These are phyloP conservation scores for Festucalex cinctus DNA, from an alignment of 2,113 vertebrate genomes.

Conservation along the genomic window DNA sequence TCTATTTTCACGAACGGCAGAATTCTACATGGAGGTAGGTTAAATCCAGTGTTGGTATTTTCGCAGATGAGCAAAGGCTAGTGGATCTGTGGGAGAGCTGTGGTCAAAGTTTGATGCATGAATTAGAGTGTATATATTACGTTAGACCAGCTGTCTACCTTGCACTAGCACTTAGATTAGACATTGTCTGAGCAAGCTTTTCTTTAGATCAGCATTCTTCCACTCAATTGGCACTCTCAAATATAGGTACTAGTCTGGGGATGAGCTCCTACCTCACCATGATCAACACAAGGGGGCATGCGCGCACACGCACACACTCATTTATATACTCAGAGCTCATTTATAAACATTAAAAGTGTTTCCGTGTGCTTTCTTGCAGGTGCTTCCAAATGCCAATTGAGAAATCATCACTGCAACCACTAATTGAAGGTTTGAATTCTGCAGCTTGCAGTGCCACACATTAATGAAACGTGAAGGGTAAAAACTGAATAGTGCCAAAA, in stretches of 20 bases:
- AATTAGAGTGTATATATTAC: no score
- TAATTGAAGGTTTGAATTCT: constrained; percentile 62
- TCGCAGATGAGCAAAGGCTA: no score
- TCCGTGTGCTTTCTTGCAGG: constrained; percentile 58
- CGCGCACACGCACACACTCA: constrained; percentile 11
- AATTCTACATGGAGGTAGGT: background rate
- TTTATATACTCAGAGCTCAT: constrained; percentile 37
- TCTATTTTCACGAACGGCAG: no score
- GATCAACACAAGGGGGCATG: constrained; percentile 14
- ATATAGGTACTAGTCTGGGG: background rate
- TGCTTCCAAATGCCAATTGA: constrained; percentile 57
- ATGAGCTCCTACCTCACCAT: constrained; percentile 23
- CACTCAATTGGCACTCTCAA: no score
- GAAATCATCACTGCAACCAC: constrained; percentile 57
- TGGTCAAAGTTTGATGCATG: no score
- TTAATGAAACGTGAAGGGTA: constrained; percentile 31
- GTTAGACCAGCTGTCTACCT: no score
- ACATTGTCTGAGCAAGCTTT: no score
- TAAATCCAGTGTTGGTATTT: no score
- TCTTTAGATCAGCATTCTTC: no score
- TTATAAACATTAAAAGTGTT: constrained; percentile 61
- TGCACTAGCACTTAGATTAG: no score
- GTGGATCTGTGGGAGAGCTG: no score
- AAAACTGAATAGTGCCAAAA: constrained; percentile 30
- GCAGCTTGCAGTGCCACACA: constrained; percentile 39